These are phyloP conservation scores for Heliconius nattereri DNA, from an alignment of 1,140 invertebrate genomes.

Conservation along the genomic window DNA sequence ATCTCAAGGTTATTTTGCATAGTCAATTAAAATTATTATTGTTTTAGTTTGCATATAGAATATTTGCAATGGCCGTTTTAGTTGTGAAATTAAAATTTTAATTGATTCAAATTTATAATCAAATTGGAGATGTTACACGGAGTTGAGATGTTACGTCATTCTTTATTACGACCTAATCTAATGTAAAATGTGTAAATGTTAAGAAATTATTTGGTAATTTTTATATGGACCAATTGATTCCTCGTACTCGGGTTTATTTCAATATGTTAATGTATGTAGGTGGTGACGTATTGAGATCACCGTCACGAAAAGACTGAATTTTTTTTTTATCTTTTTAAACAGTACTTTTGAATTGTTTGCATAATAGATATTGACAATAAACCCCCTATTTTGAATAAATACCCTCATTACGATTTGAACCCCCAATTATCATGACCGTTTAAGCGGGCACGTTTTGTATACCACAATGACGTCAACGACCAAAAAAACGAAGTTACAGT, in stretches of 20 bases:
- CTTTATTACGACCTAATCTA: constrained; percentile 12
- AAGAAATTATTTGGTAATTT: constrained; percentile 22
- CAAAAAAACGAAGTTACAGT: not conserved
- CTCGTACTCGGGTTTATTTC: constrained; percentile 2
- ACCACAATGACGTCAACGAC: too few species aligned
- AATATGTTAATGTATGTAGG: constrained; percentile 13
- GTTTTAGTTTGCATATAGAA: constrained; percentile 12
- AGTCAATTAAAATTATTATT: constrained; percentile 22
- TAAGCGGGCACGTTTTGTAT: too few species aligned
- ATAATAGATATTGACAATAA: too few species aligned
- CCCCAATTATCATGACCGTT: too few species aligned
- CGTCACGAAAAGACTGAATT: too few species aligned
- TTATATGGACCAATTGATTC: constrained; percentile 16
- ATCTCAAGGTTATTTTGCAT: constrained; percentile 6
- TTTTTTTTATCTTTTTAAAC: too few species aligned
- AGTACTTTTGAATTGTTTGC: too few species aligned
- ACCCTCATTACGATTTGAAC: too few species aligned
- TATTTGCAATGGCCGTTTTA: not conserved
- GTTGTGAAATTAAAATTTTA: not conserved
- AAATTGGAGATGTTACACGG: not conserved
- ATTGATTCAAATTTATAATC: constrained; percentile 8
- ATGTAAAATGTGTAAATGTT: constrained; percentile 11
- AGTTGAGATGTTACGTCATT: constrained; percentile 17
- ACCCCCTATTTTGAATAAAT: too few species aligned
- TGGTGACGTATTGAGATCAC: too few species aligned